These are phyloP conservation scores for Leucophenga varia DNA, from an alignment of 1,140 invertebrate genomes.

Conservation along the genomic window DNA sequence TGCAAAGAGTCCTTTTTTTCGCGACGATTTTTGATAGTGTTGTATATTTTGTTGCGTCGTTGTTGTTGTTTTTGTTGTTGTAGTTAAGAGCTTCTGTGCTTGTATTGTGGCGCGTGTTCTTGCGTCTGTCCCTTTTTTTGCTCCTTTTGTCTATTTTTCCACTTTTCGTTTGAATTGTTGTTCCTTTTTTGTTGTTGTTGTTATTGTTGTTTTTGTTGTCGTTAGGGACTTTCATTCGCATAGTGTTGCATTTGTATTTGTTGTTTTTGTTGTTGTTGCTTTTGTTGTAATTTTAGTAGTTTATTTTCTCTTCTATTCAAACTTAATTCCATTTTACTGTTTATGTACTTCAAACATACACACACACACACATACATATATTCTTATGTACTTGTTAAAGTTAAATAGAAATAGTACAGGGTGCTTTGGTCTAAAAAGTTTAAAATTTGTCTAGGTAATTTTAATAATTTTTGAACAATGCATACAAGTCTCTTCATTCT, in stretches of 20 bases:
- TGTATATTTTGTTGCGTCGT: conserved; percentile 3
- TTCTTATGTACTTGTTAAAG: conserved; percentile 48
- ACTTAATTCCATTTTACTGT: conserved; percentile 56
- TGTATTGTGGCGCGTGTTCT: conserved; percentile 14
- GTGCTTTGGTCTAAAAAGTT: too few species aligned
- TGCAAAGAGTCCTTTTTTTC: too few species aligned
- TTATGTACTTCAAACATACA: conserved; percentile 50
- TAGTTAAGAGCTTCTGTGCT: not conserved
- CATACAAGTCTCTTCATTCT: too few species aligned
- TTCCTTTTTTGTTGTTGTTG: conserved; percentile 28
- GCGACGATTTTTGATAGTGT: conserved; percentile 9
- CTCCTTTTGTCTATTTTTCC: conserved; percentile 16
- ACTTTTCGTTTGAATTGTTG: conserved; percentile 13
- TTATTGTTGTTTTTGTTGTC: conserved; percentile 7
- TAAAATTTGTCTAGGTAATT: too few species aligned
- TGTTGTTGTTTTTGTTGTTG: conserved; percentile 15
- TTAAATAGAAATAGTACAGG: conserved; percentile 34
- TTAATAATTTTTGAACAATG: too few species aligned
- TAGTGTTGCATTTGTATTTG: conserved; percentile 32
- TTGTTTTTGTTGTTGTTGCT: conserved; percentile 9
- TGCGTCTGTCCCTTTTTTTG: conserved; percentile 24
- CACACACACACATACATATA: conserved; percentile 8
- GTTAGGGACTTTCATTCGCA: too few species aligned
- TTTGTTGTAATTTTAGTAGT: conserved; percentile 52
- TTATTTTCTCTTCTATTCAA: conserved; percentile 53